These are phyloP conservation scores for Phylloscopus trochilus DNA, from an alignment of 2,113 vertebrate species.

Conservation along the genomic window DNA sequence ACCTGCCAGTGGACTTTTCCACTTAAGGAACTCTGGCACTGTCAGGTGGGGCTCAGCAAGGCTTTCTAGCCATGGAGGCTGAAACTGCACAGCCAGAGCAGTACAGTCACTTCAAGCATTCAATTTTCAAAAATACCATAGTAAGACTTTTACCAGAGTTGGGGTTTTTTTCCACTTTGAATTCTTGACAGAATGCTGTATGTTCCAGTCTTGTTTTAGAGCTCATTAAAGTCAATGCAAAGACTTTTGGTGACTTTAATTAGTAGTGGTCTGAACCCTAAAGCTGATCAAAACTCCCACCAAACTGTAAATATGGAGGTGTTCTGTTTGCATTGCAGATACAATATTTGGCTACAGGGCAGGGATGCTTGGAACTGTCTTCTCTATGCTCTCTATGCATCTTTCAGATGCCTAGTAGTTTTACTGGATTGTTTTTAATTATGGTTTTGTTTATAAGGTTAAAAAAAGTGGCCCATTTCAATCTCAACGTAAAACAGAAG, in stretches of 20 bases:
- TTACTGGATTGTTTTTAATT: neutral
- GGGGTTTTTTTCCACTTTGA: neutral
- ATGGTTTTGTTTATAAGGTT: neutral
- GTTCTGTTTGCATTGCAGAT: neutral
- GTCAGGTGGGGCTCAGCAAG: neutral
- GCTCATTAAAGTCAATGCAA: slow-evolving; percentile 3
- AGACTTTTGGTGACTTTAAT: slow-evolving; percentile 27
- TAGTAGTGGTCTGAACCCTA: neutral
- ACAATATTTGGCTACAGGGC: neutral
- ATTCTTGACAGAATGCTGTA: neutral
- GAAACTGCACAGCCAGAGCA: neutral
- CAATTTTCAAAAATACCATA: neutral
- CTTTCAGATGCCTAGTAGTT: neutral
- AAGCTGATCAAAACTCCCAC: slow-evolving; percentile 23
- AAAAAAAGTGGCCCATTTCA: neutral
- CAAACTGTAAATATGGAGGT: neutral
- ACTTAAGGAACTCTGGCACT: neutral
- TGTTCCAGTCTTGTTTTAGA: neutral
- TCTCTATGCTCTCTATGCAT: neutral
- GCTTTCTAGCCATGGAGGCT: neutral
- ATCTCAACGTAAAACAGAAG: neutral
- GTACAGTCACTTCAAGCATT: neutral
- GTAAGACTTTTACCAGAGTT: slow-evolving; percentile 8
- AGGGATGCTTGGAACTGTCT: slow-evolving; percentile 10
- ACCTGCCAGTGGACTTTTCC: neutral